Base-by-base conservation (phyloP, 2,797 vertebrate genomes). In the Xiphorhynchus erythropygius region DNA sequence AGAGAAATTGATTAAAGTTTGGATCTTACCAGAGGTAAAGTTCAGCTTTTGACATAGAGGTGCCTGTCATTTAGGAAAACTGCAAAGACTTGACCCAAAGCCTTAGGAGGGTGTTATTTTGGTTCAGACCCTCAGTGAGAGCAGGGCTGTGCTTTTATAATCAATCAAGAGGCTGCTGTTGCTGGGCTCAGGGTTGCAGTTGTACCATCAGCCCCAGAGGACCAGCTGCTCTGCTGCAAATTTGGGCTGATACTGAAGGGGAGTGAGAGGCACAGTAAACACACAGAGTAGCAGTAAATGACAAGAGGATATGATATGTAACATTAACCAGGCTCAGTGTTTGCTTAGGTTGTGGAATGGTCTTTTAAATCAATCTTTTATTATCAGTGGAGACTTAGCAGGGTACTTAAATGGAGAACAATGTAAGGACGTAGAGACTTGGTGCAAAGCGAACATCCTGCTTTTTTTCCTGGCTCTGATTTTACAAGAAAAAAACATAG, bases 331-430 rank as follows among this genome's bases (percentile, higher is more conserved):
- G 93, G 87, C 84, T 90, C 75, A 41, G 33, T 89, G 84, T 95
- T 94, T 96, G 81, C 90, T 95, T 91, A 92, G 86, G 71, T 46
- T 96, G 87, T 90, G 82, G 89, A 89, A 89, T 75, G 57, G 52
- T 94, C 90, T 90, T 96, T 95, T 96, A 96, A 96, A 97, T 95
- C 92, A 96, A 85, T 95, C 87, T 90, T 94, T 90, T 89, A 93
- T 90, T 94, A 93, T 85, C 92, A 90, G 75, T 32, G 50, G 81
- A 96, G 81, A 82, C 60, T 87, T 92, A 93, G 81, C 87, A 78
- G 77, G 39, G 47, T 41, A 50, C 64, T 93, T 89, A 77, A 74
- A 90, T 44, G 64, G 68, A 62, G 81, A 97, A 70, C 68, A 91
- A 50, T 70, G 60, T 87, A 93, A 94, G 87, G 90, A 63, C 69